Evolutionary conservation across 2,113 vertebrate genomes (phyloP).

Genomic region (Mirounga angustirostris): DNA sequence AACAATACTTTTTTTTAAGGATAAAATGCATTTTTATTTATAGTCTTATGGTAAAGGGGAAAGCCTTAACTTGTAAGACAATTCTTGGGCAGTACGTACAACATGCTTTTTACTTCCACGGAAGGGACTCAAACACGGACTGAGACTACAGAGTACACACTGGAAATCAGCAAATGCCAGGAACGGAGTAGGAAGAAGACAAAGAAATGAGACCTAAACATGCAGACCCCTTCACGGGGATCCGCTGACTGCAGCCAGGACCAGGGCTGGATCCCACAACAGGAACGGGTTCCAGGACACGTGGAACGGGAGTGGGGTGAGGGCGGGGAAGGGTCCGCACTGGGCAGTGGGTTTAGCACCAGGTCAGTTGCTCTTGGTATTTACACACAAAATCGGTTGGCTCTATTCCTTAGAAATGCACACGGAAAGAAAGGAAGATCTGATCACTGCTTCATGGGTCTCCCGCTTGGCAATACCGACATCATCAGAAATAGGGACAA

Average conservation of each 20-base stretch:
- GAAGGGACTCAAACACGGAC: constrained; percentile 92
- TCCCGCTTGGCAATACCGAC: constrained; percentile 76
- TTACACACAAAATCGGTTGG: constrained; percentile 84
- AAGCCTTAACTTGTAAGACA: constrained; percentile 98
- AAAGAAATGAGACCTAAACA: constrained; percentile 87
- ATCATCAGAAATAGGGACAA: constrained; percentile 79
- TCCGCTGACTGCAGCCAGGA: constrained; percentile 74
- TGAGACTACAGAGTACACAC: constrained; percentile 90
- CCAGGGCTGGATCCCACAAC: constrained; percentile 74
- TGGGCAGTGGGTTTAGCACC: constrained; percentile 80
- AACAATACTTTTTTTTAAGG: constrained; percentile 83
- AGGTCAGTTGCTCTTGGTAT: constrained; percentile 84
- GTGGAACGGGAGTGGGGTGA: background rate
- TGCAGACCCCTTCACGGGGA: constrained; percentile 75
- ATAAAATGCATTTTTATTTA: constrained; percentile 99
- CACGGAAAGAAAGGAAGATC: constrained; percentile 76
- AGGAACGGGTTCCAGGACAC: constrained; percentile 37
- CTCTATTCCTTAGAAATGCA: constrained; percentile 84
- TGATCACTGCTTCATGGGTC: constrained; percentile 83
- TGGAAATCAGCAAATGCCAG: constrained; percentile 87
- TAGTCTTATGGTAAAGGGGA: constrained; percentile 98
- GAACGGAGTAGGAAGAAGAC: constrained; percentile 82
- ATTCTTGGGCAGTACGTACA: constrained; percentile 97
- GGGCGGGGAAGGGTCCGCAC: constrained; percentile 52
- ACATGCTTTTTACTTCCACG: constrained; percentile 97